Conservation (phyloP, 2,113 vertebrate genomes). For the Nyctibius bracteatus region DNA sequence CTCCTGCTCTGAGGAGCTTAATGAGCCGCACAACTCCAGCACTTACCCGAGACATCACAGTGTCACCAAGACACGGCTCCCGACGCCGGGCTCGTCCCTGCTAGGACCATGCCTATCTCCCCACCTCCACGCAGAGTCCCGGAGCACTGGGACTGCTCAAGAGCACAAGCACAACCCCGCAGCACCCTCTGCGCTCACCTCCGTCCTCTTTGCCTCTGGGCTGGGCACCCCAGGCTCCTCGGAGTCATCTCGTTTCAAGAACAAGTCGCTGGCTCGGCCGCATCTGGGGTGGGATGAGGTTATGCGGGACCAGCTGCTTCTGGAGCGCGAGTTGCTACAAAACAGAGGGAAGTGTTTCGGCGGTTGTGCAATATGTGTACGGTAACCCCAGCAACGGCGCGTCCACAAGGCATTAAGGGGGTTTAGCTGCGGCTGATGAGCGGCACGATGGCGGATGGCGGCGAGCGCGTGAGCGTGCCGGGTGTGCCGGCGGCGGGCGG, state of each 20-base stretch:
- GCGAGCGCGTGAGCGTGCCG: not conserved
- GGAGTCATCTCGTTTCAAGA: not conserved
- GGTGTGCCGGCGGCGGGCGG: not conserved
- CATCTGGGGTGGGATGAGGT: slow-evolving; percentile 7
- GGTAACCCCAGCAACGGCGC: slow-evolving; percentile 5
- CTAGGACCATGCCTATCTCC: not conserved
- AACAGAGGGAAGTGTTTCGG: slow-evolving; percentile 48
- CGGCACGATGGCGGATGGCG: accelerated
- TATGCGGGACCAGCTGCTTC: not conserved
- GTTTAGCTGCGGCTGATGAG: not conserved
- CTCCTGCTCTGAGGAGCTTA: not conserved
- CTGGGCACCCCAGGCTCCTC: not conserved
- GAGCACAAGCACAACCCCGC: not conserved
- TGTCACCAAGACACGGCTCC: not conserved
- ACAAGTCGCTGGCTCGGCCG: not conserved
- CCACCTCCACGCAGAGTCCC: not conserved
- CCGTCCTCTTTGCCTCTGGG: not conserved
- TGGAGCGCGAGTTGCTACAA: slow-evolving; percentile 41
- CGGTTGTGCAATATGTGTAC: slow-evolving; percentile 46
- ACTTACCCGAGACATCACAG: not conserved
- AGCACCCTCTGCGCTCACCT: not conserved
- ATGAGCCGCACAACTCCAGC: not conserved
- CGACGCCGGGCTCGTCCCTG: not conserved
- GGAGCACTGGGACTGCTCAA: not conserved
- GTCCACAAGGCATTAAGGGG: not conserved